A percentile compares a stretch with the other conserved stretches of the same genome.
phyloP scores from a whole-genome alignment of 2,113 vertebrate genomes.

The Lampris incognitus region DNA sequence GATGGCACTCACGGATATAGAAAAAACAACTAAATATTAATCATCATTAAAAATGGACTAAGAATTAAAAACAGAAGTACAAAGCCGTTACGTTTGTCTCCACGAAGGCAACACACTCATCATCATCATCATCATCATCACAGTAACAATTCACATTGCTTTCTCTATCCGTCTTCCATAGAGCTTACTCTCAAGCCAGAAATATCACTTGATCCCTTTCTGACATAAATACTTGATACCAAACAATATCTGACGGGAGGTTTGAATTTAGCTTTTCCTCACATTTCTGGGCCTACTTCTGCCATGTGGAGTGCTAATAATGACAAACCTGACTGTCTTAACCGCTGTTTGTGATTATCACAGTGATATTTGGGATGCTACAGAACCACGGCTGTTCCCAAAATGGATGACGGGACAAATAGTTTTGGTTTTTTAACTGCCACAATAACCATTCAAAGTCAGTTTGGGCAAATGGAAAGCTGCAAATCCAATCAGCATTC shows the following conservation, averaged over 20 bases:
- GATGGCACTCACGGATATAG: too few relatives aligned
- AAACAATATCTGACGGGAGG: background rate
- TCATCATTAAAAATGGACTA: background rate
- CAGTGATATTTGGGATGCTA: background rate
- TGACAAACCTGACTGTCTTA: background rate
- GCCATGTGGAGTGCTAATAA: background rate
- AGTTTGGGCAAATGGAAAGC: background rate
- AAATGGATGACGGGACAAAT: background rate
- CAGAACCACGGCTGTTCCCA: background rate
- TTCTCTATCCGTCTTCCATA: too few relatives aligned
- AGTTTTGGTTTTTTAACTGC: background rate
- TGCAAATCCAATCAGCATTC: background rate
- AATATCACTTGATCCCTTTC: background rate
- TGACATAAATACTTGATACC: slow-evolving; percentile 3
- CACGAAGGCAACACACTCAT: background rate
- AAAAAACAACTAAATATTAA: too few relatives aligned
- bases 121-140: background rate
- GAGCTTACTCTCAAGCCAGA: background rate
- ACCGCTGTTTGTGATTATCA: background rate
- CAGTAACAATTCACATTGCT: slow-evolving; percentile 2
- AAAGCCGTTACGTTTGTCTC: background rate
- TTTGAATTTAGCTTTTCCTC: slow-evolving; percentile 2
- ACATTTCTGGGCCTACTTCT: background rate
- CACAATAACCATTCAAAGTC: background rate
- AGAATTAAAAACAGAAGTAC: background rate